These are phyloP conservation scores for Anolis carolinensis DNA, from an alignment of 2,113 vertebrate species.

Conservation along the genomic window DNA sequence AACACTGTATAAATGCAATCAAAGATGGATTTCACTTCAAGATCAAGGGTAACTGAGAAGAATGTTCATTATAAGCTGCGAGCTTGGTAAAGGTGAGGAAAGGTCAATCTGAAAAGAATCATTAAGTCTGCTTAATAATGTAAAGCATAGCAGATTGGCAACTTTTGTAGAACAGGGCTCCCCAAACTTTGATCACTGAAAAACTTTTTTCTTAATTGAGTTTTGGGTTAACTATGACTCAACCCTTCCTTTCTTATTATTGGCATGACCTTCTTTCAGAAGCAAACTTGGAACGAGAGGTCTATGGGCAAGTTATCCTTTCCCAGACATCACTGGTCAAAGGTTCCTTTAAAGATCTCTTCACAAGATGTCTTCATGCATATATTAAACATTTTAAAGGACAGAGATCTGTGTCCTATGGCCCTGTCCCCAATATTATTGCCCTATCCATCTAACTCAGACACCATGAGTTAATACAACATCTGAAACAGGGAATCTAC, in stretches of 20 bases:
- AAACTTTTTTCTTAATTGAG: not conserved
- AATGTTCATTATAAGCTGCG: not conserved
- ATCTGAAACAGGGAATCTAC: not conserved
- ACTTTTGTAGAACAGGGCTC: not conserved
- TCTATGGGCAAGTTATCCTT: not conserved
- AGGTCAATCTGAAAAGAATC: not conserved
- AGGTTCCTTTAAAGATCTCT: not conserved
- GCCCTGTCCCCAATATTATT: not conserved
- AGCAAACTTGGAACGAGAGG: not conserved
- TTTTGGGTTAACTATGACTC: not conserved
- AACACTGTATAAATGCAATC: not conserved
- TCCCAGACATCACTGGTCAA: not conserved
- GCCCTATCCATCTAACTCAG: too few relatives aligned
- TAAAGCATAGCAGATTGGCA: not conserved
- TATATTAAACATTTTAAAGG: not conserved
- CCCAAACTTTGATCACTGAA: too few relatives aligned
- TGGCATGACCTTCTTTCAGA: not conserved
- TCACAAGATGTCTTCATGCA: not conserved
- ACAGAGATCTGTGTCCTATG: not conserved
- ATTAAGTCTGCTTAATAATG: slow-evolving; percentile 6
- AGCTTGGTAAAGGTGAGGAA: slow-evolving; percentile 32
- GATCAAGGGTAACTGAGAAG: not conserved
- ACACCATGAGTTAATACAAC: not conserved
- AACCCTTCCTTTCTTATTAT: not conserved
- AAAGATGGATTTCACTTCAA: slow-evolving; percentile 10